Evolutionary conservation across 2,113 vertebrate genomes (phyloP), one percentile per base, ranked within the genome.

Genomic region (Colossoma macropomum): DNA sequence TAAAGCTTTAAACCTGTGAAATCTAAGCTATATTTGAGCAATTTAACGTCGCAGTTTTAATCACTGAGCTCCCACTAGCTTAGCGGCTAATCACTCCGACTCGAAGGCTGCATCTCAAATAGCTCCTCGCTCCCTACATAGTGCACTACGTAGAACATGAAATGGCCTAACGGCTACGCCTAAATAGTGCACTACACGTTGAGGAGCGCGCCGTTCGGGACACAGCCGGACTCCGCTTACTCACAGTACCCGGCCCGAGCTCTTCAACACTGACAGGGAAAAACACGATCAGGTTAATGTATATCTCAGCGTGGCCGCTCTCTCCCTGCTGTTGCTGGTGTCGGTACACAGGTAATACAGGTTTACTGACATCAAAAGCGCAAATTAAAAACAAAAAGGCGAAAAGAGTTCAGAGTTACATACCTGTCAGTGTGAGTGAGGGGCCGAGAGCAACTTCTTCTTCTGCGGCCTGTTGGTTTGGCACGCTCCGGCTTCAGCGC

Each of bases 361-460:
- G 17, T 28, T 50, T 9, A 50, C 0, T 15, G 27, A 30, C 45
- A 10, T 11, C 6, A 23, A 56, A 56, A 21, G 19, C 7, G 7
- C 16, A 56, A 7, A 17, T 56, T 56, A 4, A 1, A 23, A 7
- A 21, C 1, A 0, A 41, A 28, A 65, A 12, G 28, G 1, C 34
- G 23, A 59, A 28, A 15, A 27, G 13, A 81, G 48, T 38, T 68
- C 69, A 78, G 11, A 65, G 48, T 45, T 45, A 71, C 77, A 75
- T 91, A 94, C 92, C 93, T 93, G 92, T 90, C 92, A 92, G 86
- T 91, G 81, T 89, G 75, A 75, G 74, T 50, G 68, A 77, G 70
- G 69, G 66, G 65, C 41, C 63, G 28, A 80, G 75, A 81, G 63
- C 70, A 25, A 32, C 69, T 38, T 48, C 75, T 82, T 78, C 75